phyloP scores from a whole-genome alignment of 2,113 vertebrate genomes.

The Dunckerocampus dactyliophorus region DNA sequence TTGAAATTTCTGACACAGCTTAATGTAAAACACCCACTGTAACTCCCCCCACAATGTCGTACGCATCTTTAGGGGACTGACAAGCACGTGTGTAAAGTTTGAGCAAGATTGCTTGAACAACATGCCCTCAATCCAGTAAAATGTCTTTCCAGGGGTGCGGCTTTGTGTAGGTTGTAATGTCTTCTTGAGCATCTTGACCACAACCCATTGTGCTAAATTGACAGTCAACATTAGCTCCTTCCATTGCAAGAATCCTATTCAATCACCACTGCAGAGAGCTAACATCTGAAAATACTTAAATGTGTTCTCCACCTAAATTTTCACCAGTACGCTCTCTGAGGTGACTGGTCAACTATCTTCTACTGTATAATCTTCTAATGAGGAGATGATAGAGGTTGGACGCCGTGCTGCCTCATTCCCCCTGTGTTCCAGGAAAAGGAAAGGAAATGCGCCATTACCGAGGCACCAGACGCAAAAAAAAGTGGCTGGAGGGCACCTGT shows the following conservation, averaged over 20 bases:
- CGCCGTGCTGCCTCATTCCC: slow-evolving; percentile 39
- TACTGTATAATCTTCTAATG: slow-evolving; percentile 41
- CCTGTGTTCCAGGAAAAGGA: slow-evolving; percentile 39
- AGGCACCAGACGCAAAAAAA: slow-evolving; percentile 68
- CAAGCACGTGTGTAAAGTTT: too few species aligned
- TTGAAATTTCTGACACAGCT: too few species aligned
- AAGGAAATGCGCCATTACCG: slow-evolving; percentile 65
- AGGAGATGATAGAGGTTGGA: slow-evolving; percentile 42
- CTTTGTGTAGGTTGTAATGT: too few species aligned
- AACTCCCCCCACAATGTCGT: too few species aligned
- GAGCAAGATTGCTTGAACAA: too few species aligned
- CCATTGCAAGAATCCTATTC: not conserved
- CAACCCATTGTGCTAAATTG: not conserved
- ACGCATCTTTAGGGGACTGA: too few species aligned
- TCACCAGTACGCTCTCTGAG: not conserved
- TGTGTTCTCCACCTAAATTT: not conserved
- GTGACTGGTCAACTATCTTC: slow-evolving; percentile 14
- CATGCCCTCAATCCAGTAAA: too few species aligned
- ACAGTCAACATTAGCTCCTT: not conserved
- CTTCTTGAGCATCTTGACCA: not conserved
- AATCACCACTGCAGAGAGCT: not conserved
- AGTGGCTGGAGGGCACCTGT: slow-evolving; percentile 69
- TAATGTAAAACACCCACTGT: too few species aligned
- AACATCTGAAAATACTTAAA: not conserved
- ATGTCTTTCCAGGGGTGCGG: too few species aligned